These are phyloP conservation scores for Lissocephala sabroskyi DNA, from an alignment of 2,888 invertebrate genomes.

Conservation along the genomic window DNA sequence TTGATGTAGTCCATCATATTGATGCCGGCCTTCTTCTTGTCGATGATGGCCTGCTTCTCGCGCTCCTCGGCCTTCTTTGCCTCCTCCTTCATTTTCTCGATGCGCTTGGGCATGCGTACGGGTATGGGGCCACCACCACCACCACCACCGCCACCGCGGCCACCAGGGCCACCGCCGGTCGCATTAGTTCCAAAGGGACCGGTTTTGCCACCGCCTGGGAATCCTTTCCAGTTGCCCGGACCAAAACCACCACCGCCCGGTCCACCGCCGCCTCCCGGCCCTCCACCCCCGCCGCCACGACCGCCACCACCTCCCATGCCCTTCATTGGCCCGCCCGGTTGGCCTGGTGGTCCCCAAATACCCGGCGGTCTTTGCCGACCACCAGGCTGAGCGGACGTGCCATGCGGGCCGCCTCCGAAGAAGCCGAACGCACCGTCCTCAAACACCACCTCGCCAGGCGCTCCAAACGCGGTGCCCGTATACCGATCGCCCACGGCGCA, in stretches of 20 bases:
- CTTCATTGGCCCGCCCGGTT: slow-evolving; percentile 15
- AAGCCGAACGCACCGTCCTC: slow-evolving; percentile 43
- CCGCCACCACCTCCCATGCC: slow-evolving; percentile 4
- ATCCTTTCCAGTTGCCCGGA: slow-evolving; percentile 8
- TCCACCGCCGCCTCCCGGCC: slow-evolving; percentile 6
- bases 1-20: slow-evolving; percentile 46
- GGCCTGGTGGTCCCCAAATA: slow-evolving; percentile 13
- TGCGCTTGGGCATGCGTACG: slow-evolving; percentile 22
- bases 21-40: slow-evolving; percentile 21
- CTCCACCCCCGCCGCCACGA: not conserved
- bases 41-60: slow-evolving; percentile 8
- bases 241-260: slow-evolving; percentile 9
- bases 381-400: slow-evolving; percentile 13
- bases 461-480: slow-evolving; percentile 37
- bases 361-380: slow-evolving; percentile 10
- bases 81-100: not conserved
- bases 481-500: slow-evolving; percentile 57
- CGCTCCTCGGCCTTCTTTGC: slow-evolving; percentile 17
- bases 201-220: slow-evolving; percentile 12
- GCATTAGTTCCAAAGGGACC: not conserved
- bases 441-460: slow-evolving; percentile 35
- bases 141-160: slow-evolving; percentile 21
- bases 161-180: slow-evolving; percentile 21
- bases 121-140: slow-evolving; percentile 17
- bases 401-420: slow-evolving; percentile 39